Base-by-base conservation (phyloP, 2,113 vertebrate genomes). In the Dunckerocampus dactyliophorus region DNA sequence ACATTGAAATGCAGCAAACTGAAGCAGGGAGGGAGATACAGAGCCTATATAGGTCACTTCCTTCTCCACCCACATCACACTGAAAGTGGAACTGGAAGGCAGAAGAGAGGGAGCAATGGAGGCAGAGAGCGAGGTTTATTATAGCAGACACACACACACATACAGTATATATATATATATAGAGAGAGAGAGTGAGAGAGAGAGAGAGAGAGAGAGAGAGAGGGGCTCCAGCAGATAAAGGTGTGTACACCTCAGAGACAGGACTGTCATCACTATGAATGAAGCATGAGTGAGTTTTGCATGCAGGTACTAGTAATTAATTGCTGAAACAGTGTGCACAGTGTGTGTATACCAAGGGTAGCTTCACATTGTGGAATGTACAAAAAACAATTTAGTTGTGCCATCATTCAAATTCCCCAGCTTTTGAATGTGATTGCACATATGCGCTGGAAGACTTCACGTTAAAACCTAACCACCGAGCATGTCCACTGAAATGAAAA, bases 1-100 rank as follows among this genome's bases (percentile, higher is more conserved):
- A 65, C 69, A 22, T 37, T 72, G 71, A 82, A 71, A 83, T 82
- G 78, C 78, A 86, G 80, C 79, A 77, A 82, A 74, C 85, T 72
- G 75, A 80, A 67, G 66, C 68, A 62, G 75, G 62, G 79, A 67
- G 70, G 71, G 75, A 65, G 73, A 84, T 54, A 82, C 76, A 71
- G 74, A 80, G 61, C 65, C 85, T 88, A 90, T 90, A 83, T 91
- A 90, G 90, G 89, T 89, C 89, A 90, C 83, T 89, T 89, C 85
- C 88, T 89, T 79, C 78, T 90, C 80, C 75, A 68, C 82, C 82
- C 68, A 77, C 78, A 76, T 85, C 65, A 42, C 80, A 85, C 73
- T 70, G 81, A 91, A 87, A 80, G 76, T 87, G 82, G 85, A 82
- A 87, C 82, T 85, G 55, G 67, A 74, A 82, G 74, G 69, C 45